Conservation (phyloP, 1,140 invertebrate species). For the Cotesia glomerata region DNA sequence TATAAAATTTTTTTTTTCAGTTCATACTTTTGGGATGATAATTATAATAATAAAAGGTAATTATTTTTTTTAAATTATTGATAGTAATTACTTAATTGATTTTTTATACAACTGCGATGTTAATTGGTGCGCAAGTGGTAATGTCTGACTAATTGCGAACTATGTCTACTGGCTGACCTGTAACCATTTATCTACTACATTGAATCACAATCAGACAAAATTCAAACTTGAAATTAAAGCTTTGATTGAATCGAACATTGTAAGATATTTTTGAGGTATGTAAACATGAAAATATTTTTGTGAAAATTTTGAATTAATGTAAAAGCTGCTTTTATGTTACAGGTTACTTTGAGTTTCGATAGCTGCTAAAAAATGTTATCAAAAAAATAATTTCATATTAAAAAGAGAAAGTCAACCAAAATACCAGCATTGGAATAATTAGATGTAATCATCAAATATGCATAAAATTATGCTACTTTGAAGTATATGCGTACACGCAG, state of each 20-base stretch:
- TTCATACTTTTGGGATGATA: too few species aligned
- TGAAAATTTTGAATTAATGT: too few species aligned
- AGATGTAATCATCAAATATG: conserved; percentile 6
- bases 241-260: not conserved
- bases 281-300: too few species aligned
- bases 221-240: not conserved
- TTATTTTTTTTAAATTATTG: too few species aligned
- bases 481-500: conserved; percentile 19
- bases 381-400: not conserved
- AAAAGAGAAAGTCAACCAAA: not conserved
- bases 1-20: too few species aligned
- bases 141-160: conserved; percentile 14
- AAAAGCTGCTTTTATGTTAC: too few species aligned
- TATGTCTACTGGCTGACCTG: conserved; percentile 1
- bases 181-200: conserved; percentile 11
- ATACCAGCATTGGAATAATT: not conserved
- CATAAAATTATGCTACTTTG: conserved; percentile 13
- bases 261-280: too few species aligned
- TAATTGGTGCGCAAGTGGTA: not conserved
- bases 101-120: not conserved
- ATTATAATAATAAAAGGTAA: too few species aligned
- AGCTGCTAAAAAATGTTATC: too few species aligned
- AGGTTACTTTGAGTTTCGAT: too few species aligned
- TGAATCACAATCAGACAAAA: not conserved
- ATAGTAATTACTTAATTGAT: too few species aligned